Base-by-base conservation (phyloP, 2,113 vertebrate species). In the Corythaeola cristata region DNA sequence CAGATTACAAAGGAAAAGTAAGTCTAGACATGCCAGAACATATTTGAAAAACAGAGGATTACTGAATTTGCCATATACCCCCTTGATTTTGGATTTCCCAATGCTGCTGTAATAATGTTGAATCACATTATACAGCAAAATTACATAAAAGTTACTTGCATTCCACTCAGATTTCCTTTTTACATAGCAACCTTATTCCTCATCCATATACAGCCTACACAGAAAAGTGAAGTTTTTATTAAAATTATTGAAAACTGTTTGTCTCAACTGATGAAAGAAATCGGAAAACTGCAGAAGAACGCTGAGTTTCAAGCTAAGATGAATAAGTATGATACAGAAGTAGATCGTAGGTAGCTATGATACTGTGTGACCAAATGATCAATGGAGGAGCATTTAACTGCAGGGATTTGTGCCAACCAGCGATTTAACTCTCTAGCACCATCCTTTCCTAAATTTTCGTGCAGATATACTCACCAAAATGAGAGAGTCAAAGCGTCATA, bases 1-100 rank as follows among this genome's bases (percentile, higher is more conserved):
- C 94, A 95, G 88, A 90, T 93, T 94, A 92, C 79, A 63, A 73
- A 62, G 74, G 74, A 82, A 85, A 93, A 95, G 73, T 76, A 52
- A 92, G 88, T 72, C 92, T 55, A 81, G 87, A 96, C 96, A 85
- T 73, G 94, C 86, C 85, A 93, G 81, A 88, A 67, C 87, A 12
- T 35, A 96, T 45, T 39, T 85, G 59, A 81, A 91, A 97, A 94
- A 95, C 47, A 84, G 89, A 94, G 89, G 78, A 95, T 96, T 97
- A 93, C 63, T 2, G 19, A 94, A 96, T 92, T 95, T 88, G 72
- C 79, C 76, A 41, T 86, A 59, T 69, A 56, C 44, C 67, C 90
- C 45, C 93, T 93, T 50, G 74, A 91, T 78, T 95, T 12, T 87
- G 81, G 80, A 85, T 86, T 93, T 90, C 73, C 92, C 85, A 91